These are phyloP conservation scores for Cryptotis parvus DNA, from an alignment of 2,113 vertebrate genomes.

Conservation along the genomic window DNA sequence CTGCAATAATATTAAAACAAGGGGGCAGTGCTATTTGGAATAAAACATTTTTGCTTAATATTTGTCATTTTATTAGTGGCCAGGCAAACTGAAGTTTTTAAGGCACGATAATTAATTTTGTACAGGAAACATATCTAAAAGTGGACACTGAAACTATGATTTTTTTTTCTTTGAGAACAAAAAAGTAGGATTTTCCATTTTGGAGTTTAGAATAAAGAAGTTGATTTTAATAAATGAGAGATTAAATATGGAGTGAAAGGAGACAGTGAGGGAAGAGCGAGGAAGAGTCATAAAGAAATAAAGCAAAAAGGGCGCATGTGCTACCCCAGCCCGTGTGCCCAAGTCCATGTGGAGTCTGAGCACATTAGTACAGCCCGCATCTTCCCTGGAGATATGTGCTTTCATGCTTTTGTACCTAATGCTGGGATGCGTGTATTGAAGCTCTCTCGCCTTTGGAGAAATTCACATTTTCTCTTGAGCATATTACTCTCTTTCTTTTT, in stretches of 20 bases:
- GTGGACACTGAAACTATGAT: not conserved
- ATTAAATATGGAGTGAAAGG: constrained; percentile 32
- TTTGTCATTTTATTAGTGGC: constrained; percentile 56
- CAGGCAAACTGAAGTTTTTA: constrained; percentile 36
- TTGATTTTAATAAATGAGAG: constrained; percentile 22
- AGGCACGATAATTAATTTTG: constrained; percentile 32
- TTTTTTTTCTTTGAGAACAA: constrained; percentile 11
- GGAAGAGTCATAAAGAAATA: not conserved
- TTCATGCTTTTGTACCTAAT: too few species aligned
- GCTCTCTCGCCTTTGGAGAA: too few species aligned
- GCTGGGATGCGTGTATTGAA: too few species aligned
- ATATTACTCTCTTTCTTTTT: too few species aligned
- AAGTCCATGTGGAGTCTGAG: too few species aligned
- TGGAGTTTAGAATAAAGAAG: not conserved
- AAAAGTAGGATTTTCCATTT: not conserved
- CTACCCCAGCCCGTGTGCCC: too few species aligned
- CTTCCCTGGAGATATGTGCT: too few species aligned
- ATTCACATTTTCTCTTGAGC: too few species aligned
- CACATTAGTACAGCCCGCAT: too few species aligned
- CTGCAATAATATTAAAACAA: constrained; percentile 63
- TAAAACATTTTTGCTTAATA: constrained; percentile 62
- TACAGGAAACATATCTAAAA: constrained; percentile 36
- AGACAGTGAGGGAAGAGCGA: not conserved
- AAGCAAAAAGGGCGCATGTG: too few species aligned
- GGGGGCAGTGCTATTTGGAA: constrained; percentile 42